Evolutionary conservation across 2,797 vertebrate genomes (phyloP).

Genomic region (Myotis myotis): DNA sequence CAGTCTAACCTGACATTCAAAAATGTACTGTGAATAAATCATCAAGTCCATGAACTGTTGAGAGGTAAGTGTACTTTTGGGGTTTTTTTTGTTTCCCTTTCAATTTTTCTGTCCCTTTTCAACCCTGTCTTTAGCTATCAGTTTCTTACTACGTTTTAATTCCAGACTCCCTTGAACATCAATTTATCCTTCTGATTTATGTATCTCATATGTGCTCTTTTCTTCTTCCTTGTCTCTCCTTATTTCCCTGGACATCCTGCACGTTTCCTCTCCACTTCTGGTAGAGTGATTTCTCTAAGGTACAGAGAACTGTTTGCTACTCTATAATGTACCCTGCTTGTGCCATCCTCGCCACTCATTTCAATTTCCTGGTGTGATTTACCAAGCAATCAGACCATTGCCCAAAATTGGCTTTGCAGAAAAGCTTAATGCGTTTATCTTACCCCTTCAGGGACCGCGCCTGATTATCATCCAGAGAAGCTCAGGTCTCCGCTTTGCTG

Average conservation of each 20-base stretch:
- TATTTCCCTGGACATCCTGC: conserved; percentile 69
- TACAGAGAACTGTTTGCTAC: conserved; percentile 25
- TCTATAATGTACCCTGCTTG: not conserved
- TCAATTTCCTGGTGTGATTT: conserved; percentile 72
- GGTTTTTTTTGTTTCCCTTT: not conserved
- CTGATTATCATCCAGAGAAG: not conserved
- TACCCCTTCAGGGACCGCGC: not conserved
- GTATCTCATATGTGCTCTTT: conserved; percentile 45
- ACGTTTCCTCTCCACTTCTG: not conserved
- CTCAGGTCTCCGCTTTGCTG: conserved; percentile 30
- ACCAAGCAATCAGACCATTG: conserved; percentile 64
- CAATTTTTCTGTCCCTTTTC: not conserved
- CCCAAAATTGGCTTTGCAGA: conserved; percentile 55
- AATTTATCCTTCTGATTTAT: conserved; percentile 64
- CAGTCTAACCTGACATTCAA: not conserved
- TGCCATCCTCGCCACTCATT: conserved; percentile 44
- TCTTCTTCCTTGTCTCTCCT: conserved; percentile 46
- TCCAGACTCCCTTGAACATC: not conserved
- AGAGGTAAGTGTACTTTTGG: not conserved
- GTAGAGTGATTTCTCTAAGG: conserved; percentile 62
- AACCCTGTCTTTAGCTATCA: not conserved
- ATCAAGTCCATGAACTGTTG: not conserved
- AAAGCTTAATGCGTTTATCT: conserved; percentile 13
- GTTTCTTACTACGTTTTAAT: conserved; percentile 43
- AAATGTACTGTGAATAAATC: not conserved